phyloP scores from a whole-genome alignment of 2,888 invertebrate genomes.

The Andricus curvator region DNA sequence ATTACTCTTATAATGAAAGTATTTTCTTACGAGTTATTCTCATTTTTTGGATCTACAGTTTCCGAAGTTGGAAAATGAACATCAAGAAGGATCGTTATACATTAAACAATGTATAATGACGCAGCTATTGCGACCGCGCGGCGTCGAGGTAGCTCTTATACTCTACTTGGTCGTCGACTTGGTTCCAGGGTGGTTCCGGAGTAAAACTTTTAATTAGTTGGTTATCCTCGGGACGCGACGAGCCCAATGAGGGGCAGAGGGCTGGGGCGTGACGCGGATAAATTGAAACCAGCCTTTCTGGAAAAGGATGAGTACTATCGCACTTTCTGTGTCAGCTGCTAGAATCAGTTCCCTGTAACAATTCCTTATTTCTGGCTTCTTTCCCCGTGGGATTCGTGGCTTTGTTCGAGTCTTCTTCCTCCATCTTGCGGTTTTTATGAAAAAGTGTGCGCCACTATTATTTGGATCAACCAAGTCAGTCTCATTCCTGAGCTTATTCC shows the following conservation, averaged over 20 bases:
- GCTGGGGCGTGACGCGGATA: constrained; percentile 54
- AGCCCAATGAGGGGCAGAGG: constrained; percentile 47
- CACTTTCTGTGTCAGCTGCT: constrained; percentile 26
- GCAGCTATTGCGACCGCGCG: not conserved
- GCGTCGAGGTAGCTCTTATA: not conserved
- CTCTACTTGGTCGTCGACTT: constrained; percentile 13
- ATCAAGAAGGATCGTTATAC: not conserved
- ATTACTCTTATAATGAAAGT: no score
- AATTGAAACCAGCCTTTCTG: constrained; percentile 55
- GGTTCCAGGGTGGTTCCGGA: constrained; percentile 39
- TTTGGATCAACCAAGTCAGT: constrained; percentile 4
- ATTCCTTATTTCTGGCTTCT: not conserved
- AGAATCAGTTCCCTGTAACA: constrained; percentile 27
- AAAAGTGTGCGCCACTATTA: constrained; percentile 5
- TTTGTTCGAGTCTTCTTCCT: constrained; percentile 5
- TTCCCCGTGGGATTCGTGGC: not conserved
- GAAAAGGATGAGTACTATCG: constrained; percentile 8
- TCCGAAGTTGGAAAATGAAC: not conserved
- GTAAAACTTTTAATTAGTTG: constrained; percentile 71
- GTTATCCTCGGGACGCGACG: constrained; percentile 61
- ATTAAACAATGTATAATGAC: constrained; percentile 30
- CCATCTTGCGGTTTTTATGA: not conserved
- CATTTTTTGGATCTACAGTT: not conserved
- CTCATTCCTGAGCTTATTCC: constrained; percentile 3
- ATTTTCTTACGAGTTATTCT: no score